Percentiles rank a stretch among this genome's conserved stretches.
Evolutionary conservation across 2,888 invertebrate genomes (phyloP).

Genomic region (Biston betularia): DNA sequence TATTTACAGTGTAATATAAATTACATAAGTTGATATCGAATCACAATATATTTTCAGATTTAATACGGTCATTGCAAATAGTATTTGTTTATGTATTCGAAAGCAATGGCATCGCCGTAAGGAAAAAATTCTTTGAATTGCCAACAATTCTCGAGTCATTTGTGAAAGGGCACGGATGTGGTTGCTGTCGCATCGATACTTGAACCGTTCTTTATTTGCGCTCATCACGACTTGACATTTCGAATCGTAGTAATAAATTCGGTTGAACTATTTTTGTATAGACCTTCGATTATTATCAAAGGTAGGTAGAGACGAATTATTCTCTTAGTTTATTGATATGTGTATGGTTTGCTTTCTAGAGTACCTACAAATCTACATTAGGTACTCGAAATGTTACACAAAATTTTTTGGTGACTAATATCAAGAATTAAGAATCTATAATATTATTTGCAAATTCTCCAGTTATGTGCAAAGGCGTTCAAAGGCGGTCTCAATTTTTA

Average conservation of each 20-base stretch:
- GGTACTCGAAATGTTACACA: too few relatives aligned
- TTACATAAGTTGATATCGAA: too few relatives aligned
- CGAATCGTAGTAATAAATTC: slow-evolving; percentile 10
- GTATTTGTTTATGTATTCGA: slow-evolving; percentile 22
- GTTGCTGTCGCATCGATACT: slow-evolving; percentile 33
- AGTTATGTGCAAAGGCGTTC: too few relatives aligned
- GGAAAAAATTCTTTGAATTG: slow-evolving; percentile 34
- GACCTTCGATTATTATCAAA: background rate
- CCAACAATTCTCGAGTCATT: slow-evolving; percentile 35
- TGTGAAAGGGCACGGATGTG: slow-evolving; percentile 43
- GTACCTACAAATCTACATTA: too few relatives aligned
- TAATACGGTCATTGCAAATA: too few relatives aligned
- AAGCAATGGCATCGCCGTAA: slow-evolving; percentile 14
- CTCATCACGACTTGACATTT: slow-evolving; percentile 19
- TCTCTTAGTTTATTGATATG: too few relatives aligned
- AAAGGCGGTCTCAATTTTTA: too few relatives aligned
- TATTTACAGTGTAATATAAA: too few relatives aligned
- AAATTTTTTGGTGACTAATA: background rate
- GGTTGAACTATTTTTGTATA: slow-evolving; percentile 13
- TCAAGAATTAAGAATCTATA: background rate
- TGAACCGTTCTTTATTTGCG: slow-evolving; percentile 23
- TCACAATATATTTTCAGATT: too few relatives aligned
- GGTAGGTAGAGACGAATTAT: too few relatives aligned
- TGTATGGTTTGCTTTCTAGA: too few relatives aligned
- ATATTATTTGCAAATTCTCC: too few relatives aligned